These are phyloP conservation scores for Ischnus inquisitorius DNA, from an alignment of 2,888 invertebrate species.

Conservation along the genomic window DNA sequence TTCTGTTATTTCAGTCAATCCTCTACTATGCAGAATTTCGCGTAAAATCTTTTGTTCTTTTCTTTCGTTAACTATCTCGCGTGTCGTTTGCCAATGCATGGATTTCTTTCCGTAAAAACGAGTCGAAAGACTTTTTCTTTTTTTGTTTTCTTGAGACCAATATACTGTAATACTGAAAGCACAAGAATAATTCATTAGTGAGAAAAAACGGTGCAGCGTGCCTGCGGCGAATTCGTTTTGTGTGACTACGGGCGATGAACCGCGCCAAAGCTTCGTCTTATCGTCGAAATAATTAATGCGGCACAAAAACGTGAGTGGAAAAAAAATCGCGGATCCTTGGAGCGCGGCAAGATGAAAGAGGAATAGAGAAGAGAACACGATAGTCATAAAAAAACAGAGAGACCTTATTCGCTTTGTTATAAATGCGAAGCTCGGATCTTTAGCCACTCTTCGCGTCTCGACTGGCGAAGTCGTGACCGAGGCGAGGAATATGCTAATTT, in stretches of 20 bases:
- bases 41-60: background rate
- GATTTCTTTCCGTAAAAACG: conserved; percentile 17
- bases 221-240: conserved; percentile 70
- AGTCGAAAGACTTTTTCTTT: conserved; percentile 21
- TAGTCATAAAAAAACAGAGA: background rate
- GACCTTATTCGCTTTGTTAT: background rate
- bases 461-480: background rate
- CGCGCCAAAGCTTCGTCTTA: conserved; percentile 22
- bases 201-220: conserved; percentile 68
- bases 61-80: conserved; percentile 7
- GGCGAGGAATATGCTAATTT: conserved; percentile 11
- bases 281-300: conserved; percentile 52
- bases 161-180: conserved; percentile 79
- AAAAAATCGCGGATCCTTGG: conserved; percentile 14
- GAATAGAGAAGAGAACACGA: conserved; percentile 6
- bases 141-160: conserved; percentile 31
- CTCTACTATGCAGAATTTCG: background rate
- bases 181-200: conserved; percentile 81
- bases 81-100: conserved; percentile 11
- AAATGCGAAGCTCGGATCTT: background rate
- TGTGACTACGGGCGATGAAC: conserved; percentile 7
- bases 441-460: background rate
- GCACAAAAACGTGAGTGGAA: conserved; percentile 14
- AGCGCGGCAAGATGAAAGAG: background rate
- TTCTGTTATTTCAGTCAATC: background rate